Conservation (phyloP, 2,113 vertebrate genomes). For the Nesospiza acunhae region DNA sequence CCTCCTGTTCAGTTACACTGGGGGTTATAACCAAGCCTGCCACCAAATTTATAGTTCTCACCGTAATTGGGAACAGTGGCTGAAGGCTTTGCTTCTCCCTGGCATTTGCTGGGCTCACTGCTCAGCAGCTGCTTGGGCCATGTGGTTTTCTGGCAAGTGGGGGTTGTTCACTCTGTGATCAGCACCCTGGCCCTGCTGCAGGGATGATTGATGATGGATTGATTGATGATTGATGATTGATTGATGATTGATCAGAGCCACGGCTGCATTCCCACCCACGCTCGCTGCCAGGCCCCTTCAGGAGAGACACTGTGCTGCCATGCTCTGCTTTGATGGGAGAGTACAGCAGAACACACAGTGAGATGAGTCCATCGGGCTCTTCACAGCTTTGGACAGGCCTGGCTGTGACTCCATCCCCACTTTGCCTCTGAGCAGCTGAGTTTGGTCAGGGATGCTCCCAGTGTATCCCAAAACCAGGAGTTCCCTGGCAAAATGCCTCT, state of each 20-base stretch:
- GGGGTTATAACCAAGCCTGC: not conserved
- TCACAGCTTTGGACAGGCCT: not conserved
- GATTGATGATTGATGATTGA: not conserved
- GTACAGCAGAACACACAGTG: not conserved
- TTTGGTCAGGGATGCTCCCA: not conserved
- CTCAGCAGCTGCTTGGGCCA: conserved; percentile 27
- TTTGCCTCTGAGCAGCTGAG: not conserved
- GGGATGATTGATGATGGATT: not conserved
- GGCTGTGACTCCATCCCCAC: not conserved
- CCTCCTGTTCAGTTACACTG: not conserved
- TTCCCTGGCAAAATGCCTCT: not conserved
- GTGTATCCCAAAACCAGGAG: fast-evolving
- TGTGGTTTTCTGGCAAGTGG: not conserved
- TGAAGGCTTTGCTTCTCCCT: not conserved
- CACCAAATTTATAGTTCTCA: not conserved
- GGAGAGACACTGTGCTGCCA: not conserved
- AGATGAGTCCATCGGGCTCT: not conserved
- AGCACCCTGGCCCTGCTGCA: not conserved
- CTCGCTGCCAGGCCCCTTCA: not conserved
- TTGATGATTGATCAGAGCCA: not conserved
- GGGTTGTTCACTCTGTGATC: not conserved
- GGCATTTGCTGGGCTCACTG: not conserved
- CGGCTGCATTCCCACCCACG: not conserved
- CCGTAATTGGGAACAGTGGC: not conserved
- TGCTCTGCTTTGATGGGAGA: not conserved